Base-by-base conservation (phyloP, 2,797 vertebrate genomes). In the Catharus ustulatus region DNA sequence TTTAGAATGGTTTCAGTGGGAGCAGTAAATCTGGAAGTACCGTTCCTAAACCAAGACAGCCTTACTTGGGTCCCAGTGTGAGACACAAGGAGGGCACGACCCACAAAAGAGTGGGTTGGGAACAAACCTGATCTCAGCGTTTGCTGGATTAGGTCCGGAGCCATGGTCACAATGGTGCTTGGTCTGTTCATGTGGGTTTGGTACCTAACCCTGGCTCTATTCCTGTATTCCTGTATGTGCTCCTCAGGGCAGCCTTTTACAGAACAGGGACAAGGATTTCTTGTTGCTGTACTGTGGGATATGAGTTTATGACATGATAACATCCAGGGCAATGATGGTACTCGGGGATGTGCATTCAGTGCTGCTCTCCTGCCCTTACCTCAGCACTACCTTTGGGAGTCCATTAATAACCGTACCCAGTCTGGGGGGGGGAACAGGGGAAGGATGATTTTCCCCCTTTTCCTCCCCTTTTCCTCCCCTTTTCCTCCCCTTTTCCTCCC, bases 401-500 rank as follows among this genome's bases (percentile, higher is more conserved):
- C 52, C 34, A n/a, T 67, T 40, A 18, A 40, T 18, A 49, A 29
- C 38, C 1, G 2, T 27, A 27, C 45, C 30, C 13, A 34, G 30
- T 20, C 55, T 30, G 21, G 3, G 26, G 22, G 26, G 22, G 14
- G 7, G 46, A 71, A 36, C 17, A 26, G 27, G 17, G 21, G 11
- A 51, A 26, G 57, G 46, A 22, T 30, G 36, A 59, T 20, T 59
- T 42, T 1, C 6, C 10, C 17, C 8, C 3, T 45, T 54, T 5
- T 4, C 5, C 22, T 21, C 15, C 24, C 5, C 27, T n/a, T 67
- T 57, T 67, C 22, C 34, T 58, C 10, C 42, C n/a, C n/a, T n/a
- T n/a, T n/a, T n/a, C n/a, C n/a, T n/a, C 10, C 17, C 8, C 3
- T 45, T 54, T 5, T 4, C 5, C 22, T 21, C 15, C 24, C 5